Conservation (phyloP, 2,113 vertebrate genomes). For the Osmerus mordax region DNA sequence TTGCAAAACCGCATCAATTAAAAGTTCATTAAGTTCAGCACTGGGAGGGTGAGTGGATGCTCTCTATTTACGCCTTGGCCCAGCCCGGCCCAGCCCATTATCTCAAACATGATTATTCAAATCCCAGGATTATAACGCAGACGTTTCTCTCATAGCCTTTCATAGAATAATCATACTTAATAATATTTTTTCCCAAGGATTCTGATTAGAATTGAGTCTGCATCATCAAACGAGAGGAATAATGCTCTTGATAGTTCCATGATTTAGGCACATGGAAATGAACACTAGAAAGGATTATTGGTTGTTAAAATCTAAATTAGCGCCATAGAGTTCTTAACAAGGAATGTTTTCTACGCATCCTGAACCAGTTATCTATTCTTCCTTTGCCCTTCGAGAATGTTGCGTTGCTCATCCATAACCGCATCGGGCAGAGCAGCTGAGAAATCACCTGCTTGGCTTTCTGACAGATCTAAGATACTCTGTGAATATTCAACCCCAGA, state of each 20-base stretch:
- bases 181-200: constrained; percentile 56
- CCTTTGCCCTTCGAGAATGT: constrained; percentile 12
- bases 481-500: constrained; percentile 53
- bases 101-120: constrained; percentile 73
- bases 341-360: constrained; percentile 39
- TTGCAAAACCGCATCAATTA: constrained; percentile 74
- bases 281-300: constrained; percentile 53
- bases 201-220: constrained; percentile 58
- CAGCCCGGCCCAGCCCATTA: constrained; percentile 62
- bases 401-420: constrained; percentile 39
- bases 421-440: constrained; percentile 29
- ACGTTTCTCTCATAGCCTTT: constrained; percentile 57
- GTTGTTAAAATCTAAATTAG: constrained; percentile 50
- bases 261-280: constrained; percentile 45
- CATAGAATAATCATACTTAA: constrained; percentile 62
- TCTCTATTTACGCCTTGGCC: constrained; percentile 65
- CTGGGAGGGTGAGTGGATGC: constrained; percentile 64
- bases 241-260: constrained; percentile 48
- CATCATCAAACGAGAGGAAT: constrained; percentile 59
- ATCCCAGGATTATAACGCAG: constrained; percentile 69
- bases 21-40: constrained; percentile 74
- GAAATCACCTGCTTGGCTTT: constrained; percentile 65
- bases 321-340: constrained; percentile 41
- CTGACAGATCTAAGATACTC: constrained; percentile 68
- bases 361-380: constrained; percentile 34